phyloP scores from a whole-genome alignment of 2,888 invertebrate species.

The Andricus curvator region DNA sequence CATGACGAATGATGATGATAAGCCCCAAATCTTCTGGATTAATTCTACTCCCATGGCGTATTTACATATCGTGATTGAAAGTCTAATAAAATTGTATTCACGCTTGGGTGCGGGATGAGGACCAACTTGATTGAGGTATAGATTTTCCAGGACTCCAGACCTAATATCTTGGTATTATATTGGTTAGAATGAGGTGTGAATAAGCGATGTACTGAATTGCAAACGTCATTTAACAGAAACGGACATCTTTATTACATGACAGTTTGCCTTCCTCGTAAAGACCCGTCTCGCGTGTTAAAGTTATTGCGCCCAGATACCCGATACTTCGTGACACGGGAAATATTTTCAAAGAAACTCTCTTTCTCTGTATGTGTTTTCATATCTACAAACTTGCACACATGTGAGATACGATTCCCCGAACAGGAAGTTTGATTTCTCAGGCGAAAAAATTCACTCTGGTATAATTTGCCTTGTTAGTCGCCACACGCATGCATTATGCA shows the following conservation, averaged over 20 bases:
- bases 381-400: background rate
- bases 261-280: conserved; percentile 11
- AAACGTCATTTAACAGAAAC: conserved; percentile 4
- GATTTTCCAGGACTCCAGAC: background rate
- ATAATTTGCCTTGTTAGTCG: conserved; percentile 18
- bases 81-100: too few species aligned
- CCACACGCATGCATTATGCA: conserved; percentile 2
- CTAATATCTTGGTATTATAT: background rate
- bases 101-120: background rate
- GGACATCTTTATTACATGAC: conserved; percentile 34
- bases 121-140: background rate
- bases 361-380: background rate
- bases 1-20: conserved; percentile 29
- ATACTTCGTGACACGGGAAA: conserved; percentile 19
- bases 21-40: background rate
- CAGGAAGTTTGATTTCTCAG: conserved; percentile 19
- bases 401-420: background rate
- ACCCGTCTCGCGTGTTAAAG: conserved; percentile 1
- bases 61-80: too few species aligned
- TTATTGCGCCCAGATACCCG: conserved; percentile 13
- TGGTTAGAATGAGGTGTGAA: background rate
- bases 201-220: background rate
- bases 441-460: background rate
- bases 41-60: too few species aligned
- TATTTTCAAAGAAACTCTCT: background rate